A percentile compares a stretch with the other conserved stretches of the same genome.
Conservation (phyloP, 2,113 vertebrate genomes). For the Hippocampus mohnikei region DNA sequence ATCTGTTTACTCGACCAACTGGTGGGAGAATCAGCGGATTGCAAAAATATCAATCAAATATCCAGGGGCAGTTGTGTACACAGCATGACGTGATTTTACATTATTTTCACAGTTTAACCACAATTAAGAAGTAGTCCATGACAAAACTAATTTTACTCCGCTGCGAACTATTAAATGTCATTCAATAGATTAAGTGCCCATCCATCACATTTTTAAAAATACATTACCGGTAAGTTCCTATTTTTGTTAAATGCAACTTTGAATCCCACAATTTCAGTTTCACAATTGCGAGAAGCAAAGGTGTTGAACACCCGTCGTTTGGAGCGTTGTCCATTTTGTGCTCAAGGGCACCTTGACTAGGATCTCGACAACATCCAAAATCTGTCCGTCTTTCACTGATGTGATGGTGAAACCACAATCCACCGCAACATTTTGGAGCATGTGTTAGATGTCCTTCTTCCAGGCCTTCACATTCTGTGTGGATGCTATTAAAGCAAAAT, state of each 20-base stretch:
- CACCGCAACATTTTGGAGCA: constrained; percentile 46
- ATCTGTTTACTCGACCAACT: too few relatives aligned
- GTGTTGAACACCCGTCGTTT: neutral
- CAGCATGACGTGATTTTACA: too few relatives aligned
- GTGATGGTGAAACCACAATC: constrained; percentile 3
- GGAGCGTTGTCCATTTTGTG: neutral
- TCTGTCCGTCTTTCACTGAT: constrained; percentile 20
- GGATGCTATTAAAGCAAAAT: neutral
- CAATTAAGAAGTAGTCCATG: too few relatives aligned
- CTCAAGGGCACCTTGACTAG: neutral
- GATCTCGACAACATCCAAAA: neutral
- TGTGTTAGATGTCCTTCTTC: neutral
- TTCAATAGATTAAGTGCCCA: neutral
- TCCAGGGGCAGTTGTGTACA: too few relatives aligned
- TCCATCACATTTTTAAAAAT: neutral
- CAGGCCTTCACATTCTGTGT: neutral
- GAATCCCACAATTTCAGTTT: neutral
- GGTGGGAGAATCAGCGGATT: too few relatives aligned
- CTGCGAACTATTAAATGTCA: too few relatives aligned
- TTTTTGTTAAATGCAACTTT: neutral
- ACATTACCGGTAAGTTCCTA: neutral
- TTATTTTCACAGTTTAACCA: too few relatives aligned
- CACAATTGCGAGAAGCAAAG: too few relatives aligned
- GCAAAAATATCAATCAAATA: too few relatives aligned
- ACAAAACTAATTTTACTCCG: too few relatives aligned